Conservation (phyloP, 1,140 invertebrate genomes). For the Trichoplusia ni region DNA sequence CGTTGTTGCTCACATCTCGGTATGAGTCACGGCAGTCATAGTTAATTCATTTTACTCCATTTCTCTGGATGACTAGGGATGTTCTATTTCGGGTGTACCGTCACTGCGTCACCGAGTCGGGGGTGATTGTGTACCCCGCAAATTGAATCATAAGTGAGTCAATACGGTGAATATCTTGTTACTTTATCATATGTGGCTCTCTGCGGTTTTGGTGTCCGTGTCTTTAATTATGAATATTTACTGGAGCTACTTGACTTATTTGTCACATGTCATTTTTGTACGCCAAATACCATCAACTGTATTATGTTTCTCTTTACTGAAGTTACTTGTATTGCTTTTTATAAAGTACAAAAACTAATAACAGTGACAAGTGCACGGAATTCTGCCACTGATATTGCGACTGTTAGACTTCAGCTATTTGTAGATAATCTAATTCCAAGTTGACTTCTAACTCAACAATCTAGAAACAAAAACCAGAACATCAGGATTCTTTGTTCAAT, state of each 20-base stretch:
- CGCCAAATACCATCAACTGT: not conserved
- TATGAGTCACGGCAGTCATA: constrained; percentile 5
- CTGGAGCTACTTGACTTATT: not conserved
- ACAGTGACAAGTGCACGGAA: too few species aligned
- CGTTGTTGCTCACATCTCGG: constrained; percentile 2
- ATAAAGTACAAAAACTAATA: too few species aligned
- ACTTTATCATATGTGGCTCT: not conserved
- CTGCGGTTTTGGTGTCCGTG: not conserved
- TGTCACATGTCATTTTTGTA: not conserved
- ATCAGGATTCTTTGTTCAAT: not conserved
- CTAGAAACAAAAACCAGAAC: not conserved
- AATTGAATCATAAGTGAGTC: constrained; percentile 41
- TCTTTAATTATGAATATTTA: not conserved
- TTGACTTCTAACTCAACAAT: not conserved
- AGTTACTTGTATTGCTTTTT: too few species aligned
- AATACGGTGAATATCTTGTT: constrained; percentile 10
- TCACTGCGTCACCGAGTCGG: not conserved
- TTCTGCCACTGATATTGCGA: too few species aligned
- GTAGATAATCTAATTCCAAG: too few species aligned
- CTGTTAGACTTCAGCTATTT: too few species aligned
- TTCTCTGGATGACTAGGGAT: constrained; percentile 15
- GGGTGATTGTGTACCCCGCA: constrained; percentile 22
- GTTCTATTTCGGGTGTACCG: constrained; percentile 17
- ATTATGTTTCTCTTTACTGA: too few species aligned
- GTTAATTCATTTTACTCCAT: constrained; percentile 13